Evolutionary conservation across 2,113 vertebrate species (phyloP).

Genomic region (Xyrauchen texanus): DNA sequence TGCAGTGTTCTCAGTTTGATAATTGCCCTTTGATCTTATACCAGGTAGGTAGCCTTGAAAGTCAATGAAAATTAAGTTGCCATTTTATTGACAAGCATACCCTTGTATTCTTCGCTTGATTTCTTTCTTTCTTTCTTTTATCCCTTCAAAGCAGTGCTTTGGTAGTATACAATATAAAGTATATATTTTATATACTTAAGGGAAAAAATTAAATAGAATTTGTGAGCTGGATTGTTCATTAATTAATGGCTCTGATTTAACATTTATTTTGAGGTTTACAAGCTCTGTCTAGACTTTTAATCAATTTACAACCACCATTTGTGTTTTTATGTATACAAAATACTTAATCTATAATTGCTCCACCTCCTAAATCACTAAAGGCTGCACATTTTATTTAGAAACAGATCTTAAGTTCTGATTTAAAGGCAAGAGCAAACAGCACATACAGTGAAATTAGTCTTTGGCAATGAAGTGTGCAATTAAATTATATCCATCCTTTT

Average conservation of each 20-base stretch:
- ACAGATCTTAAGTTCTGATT: conserved; percentile 18
- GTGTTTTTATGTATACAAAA: too few relatives aligned
- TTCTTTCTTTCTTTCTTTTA: too few relatives aligned
- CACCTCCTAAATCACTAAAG: not conserved
- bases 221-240: too few relatives aligned
- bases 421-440: conserved; percentile 41
- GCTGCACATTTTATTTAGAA: conserved; percentile 15
- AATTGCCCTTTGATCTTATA: conserved; percentile 1
- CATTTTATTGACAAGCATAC: not conserved
- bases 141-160: too few relatives aligned
- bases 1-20: conserved; percentile 56
- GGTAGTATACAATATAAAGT: too few relatives aligned
- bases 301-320: not conserved
- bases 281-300: too few relatives aligned
- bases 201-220: too few relatives aligned
- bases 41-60: conserved; percentile 6
- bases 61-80: conserved; percentile 17
- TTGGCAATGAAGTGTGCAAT: conserved; percentile 34
- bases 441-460: conserved; percentile 44
- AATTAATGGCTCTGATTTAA: too few relatives aligned
- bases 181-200: too few relatives aligned
- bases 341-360: not conserved
- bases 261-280: too few relatives aligned
- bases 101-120: not conserved
- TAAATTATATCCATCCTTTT: conserved; percentile 32